phyloP scores from a whole-genome alignment of 2,797 vertebrate genomes.

The Catharus ustulatus region DNA sequence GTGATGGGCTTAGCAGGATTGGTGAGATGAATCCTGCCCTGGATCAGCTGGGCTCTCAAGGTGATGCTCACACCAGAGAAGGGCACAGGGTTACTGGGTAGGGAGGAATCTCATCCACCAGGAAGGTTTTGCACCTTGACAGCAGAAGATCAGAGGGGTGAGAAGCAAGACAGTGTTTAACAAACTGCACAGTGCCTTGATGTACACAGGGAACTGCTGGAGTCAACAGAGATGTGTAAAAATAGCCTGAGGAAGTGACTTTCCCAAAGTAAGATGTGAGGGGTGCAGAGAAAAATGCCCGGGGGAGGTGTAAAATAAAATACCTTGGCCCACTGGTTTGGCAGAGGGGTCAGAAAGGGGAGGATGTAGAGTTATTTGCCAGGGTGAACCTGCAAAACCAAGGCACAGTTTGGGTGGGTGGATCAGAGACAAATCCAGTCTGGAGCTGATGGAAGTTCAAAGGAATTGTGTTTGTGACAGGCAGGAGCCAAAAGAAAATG shows the following conservation, averaged over 20 bases:
- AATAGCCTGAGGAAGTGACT: neutral
- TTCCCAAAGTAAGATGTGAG: neutral
- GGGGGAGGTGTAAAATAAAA: neutral
- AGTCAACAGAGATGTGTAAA: neutral
- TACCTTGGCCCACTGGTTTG: neutral
- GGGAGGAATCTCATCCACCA: neutral
- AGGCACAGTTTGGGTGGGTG: neutral
- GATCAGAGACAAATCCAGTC: neutral
- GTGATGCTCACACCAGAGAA: neutral
- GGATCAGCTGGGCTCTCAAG: neutral
- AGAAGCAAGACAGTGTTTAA: neutral
- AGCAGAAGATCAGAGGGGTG: neutral
- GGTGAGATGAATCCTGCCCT: neutral
- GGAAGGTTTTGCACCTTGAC: neutral
- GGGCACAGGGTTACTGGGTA: neutral
- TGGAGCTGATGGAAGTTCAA: neutral
- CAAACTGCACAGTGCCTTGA: neutral
- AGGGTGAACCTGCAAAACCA: neutral
- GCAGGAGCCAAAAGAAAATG: neutral
- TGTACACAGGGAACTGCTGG: neutral
- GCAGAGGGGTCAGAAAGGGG: neutral
- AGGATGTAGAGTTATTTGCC: neutral
- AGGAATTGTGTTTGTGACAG: neutral
- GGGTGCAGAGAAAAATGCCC: neutral
- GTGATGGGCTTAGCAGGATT: neutral